phyloP scores from a whole-genome alignment of 2,888 invertebrate species.

The Ariolimax columbianus region DNA sequence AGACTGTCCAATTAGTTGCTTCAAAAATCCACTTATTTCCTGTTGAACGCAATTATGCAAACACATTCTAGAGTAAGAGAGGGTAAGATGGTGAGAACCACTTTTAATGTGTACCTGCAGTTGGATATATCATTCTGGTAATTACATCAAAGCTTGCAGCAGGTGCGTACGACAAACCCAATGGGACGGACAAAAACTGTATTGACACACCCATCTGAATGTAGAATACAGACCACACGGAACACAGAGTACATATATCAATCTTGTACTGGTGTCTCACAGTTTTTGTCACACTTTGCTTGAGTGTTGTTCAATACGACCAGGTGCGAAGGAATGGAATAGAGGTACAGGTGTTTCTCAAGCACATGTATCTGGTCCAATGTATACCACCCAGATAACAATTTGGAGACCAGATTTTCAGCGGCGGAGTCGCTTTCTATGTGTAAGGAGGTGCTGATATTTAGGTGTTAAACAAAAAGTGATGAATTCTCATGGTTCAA shows the following conservation, averaged over 20 bases:
- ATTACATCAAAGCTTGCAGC: not conserved
- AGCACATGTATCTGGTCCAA: not conserved
- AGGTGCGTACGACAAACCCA: not conserved
- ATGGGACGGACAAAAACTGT: not conserved
- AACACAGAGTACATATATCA: not conserved
- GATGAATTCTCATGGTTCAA: no score
- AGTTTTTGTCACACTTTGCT: not conserved
- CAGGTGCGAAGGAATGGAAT: not conserved
- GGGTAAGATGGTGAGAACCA: not conserved
- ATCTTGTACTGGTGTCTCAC: not conserved
- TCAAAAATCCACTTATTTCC: no score
- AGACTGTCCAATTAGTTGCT: no score
- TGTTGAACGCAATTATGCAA: no score
- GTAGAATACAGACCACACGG: not conserved
- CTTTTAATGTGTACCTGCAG: not conserved
- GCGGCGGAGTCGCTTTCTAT: not conserved
- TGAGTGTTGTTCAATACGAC: conserved; percentile 21
- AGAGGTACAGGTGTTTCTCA: conserved; percentile 2
- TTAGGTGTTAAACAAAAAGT: no score
- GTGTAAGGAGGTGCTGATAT: no score
- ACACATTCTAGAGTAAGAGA: no score
- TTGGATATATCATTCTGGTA: not conserved
- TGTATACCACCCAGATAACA: not conserved
- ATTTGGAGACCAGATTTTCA: not conserved
- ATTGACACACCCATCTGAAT: conserved; percentile 1